Conservation (phyloP, 2,113 vertebrate species). For the Datnioides undecimradiatus region DNA sequence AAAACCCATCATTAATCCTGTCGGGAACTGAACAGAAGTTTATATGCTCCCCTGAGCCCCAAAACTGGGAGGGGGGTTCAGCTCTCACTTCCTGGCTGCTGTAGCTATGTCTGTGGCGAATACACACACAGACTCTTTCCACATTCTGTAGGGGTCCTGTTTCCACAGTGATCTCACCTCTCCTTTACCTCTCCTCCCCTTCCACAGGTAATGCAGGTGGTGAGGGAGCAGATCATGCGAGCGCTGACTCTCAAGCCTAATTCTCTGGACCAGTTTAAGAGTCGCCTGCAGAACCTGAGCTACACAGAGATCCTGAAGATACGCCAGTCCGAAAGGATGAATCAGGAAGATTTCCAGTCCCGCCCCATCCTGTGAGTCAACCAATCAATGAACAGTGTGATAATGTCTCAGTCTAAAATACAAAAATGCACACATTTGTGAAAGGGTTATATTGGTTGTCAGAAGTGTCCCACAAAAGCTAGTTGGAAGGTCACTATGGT, state of each 20-base stretch:
- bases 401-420: not conserved
- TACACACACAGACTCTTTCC: not conserved
- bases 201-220: slow-evolving; percentile 99
- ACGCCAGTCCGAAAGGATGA: slow-evolving; percentile 99
- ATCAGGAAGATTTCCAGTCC: slow-evolving; percentile 99
- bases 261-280: slow-evolving; percentile 99
- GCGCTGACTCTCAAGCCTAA: slow-evolving; percentile 98
- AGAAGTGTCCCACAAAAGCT: not conserved
- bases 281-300: slow-evolving; percentile 98
- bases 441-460: not conserved
- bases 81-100: slow-evolving; percentile 11
- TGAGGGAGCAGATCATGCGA: slow-evolving; percentile 99
- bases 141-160: not conserved
- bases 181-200: slow-evolving; percentile 19
- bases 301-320: slow-evolving; percentile 99
- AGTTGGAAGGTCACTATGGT: not conserved
- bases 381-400: not conserved
- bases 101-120: not conserved
- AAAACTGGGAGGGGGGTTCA: not conserved
- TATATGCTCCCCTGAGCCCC: slow-evolving; percentile 5
- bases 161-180: slow-evolving; percentile 10
- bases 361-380: slow-evolving; percentile 96
- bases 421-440: not conserved
- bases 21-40: slow-evolving; percentile 15
- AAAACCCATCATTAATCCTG: slow-evolving; percentile 38